Conservation (phyloP, 2,888 invertebrate species). For the Thecophora atra region DNA sequence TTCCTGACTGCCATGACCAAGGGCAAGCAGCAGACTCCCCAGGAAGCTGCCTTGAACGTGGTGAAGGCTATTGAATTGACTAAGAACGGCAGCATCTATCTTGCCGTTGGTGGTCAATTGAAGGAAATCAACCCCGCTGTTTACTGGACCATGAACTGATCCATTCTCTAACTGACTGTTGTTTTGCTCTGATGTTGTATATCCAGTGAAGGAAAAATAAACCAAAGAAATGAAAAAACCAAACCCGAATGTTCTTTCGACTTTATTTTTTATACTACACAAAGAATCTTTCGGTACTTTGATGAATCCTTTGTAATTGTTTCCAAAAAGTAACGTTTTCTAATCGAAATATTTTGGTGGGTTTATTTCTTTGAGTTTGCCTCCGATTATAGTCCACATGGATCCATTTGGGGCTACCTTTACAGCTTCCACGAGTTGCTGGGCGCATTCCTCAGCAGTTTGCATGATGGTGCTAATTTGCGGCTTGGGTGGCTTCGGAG, state of each 20-base stretch:
- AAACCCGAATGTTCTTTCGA: too few species aligned
- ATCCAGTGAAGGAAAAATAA: too few species aligned
- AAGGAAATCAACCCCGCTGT: slow-evolving; percentile 56
- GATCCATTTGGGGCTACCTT: slow-evolving; percentile 55
- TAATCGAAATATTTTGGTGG: too few species aligned
- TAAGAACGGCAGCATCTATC: slow-evolving; percentile 63
- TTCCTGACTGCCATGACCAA: slow-evolving; percentile 53
- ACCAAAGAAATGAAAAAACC: too few species aligned
- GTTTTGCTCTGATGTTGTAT: too few species aligned
- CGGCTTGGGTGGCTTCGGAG: slow-evolving; percentile 37
- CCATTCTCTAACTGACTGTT: too few species aligned
- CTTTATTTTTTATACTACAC: too few species aligned
- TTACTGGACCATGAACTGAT: slow-evolving; percentile 53
- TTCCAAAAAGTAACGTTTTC: too few species aligned
- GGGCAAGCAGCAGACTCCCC: slow-evolving; percentile 58
- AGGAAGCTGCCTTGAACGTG: slow-evolving; percentile 56
- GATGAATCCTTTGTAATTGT: too few species aligned
- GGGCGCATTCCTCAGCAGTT: slow-evolving; percentile 52
- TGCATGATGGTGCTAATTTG: slow-evolving; percentile 48
- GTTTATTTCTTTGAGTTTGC: slow-evolving; percentile 47
- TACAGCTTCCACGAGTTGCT: slow-evolving; percentile 52
- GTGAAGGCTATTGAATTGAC: slow-evolving; percentile 57
- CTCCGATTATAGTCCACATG: slow-evolving; percentile 53
- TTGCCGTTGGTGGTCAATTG: slow-evolving; percentile 56
- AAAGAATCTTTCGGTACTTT: too few species aligned